Evolutionary conservation across 1,140 invertebrate genomes (phyloP).

Genomic region (Diachasma alloeum): DNA sequence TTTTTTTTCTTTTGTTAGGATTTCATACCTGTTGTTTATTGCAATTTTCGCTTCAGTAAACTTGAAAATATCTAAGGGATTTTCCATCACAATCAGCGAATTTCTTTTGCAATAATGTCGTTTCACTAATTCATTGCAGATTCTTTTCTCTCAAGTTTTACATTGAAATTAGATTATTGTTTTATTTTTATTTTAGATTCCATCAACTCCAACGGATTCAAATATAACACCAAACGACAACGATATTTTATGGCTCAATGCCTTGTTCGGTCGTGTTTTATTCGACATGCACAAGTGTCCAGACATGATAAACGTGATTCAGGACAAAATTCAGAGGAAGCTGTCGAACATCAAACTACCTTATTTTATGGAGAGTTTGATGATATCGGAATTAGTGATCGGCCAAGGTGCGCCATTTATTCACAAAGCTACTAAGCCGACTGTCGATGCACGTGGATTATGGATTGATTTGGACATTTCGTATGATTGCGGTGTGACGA

Average conservation of each 20-base stretch:
- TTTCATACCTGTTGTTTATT: too few species aligned
- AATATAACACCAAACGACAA: constrained; percentile 37
- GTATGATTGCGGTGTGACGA: constrained; percentile 86
- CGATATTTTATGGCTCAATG: constrained; percentile 76
- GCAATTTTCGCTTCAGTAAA: too few species aligned
- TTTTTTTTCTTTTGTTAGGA: too few species aligned
- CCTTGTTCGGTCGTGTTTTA: constrained; percentile 77
- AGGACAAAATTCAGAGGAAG: constrained; percentile 86
- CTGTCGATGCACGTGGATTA: constrained; percentile 85
- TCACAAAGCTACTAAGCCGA: constrained; percentile 76
- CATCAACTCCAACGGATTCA: constrained; percentile 25
- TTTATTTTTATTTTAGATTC: constrained; percentile 17
- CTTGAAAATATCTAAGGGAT: too few species aligned
- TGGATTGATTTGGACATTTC: constrained; percentile 93
- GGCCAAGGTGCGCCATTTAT: constrained; percentile 82
- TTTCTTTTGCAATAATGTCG: too few species aligned
- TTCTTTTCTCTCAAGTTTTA: neutral
- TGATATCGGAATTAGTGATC: constrained; percentile 79
- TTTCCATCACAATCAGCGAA: neutral
- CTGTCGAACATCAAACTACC: constrained; percentile 86
- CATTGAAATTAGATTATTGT: neutral
- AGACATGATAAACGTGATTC: constrained; percentile 70
- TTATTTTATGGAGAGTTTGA: constrained; percentile 86
- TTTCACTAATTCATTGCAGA: too few species aligned
- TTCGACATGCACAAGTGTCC: constrained; percentile 79